Evolutionary conservation across 1,140 invertebrate species (phyloP).

Genomic region (Physella acuta): DNA sequence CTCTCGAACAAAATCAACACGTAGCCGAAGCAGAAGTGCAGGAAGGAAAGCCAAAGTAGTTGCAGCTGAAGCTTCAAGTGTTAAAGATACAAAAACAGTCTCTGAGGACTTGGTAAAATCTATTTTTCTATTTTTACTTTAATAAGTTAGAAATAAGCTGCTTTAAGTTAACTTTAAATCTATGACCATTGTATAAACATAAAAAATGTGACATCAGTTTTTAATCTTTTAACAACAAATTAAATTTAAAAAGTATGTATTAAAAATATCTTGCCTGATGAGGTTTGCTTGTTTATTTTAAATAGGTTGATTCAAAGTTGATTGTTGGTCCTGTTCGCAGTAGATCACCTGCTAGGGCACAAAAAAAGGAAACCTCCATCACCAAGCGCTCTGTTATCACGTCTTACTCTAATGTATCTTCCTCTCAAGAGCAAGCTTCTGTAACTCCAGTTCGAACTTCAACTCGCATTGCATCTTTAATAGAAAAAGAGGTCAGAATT

Average conservation of each 20-base stretch:
- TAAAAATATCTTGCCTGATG: too few relatives aligned
- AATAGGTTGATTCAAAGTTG: too few relatives aligned
- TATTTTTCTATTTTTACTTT: too few relatives aligned
- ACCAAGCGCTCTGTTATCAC: slow-evolving; percentile 5
- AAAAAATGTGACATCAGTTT: too few relatives aligned
- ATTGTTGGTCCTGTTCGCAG: too few relatives aligned
- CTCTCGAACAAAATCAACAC: slow-evolving; percentile 26
- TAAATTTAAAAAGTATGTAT: too few relatives aligned
- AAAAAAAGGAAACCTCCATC: slow-evolving; percentile 15
- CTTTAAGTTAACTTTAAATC: background rate
- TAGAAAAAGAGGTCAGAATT: slow-evolving; percentile 23
- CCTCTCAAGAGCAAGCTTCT: slow-evolving; percentile 27
- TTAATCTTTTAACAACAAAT: too few relatives aligned
- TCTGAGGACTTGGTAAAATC: too few relatives aligned
- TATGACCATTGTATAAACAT: too few relatives aligned
- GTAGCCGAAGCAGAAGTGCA: slow-evolving; percentile 42
- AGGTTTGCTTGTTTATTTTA: too few relatives aligned
- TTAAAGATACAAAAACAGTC: slow-evolving; percentile 15
- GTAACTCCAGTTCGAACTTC: slow-evolving; percentile 46
- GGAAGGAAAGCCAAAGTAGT: slow-evolving; percentile 25
- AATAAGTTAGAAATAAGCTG: background rate
- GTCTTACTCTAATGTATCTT: slow-evolving; percentile 7
- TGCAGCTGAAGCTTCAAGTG: slow-evolving; percentile 8
- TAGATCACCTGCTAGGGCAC: slow-evolving; percentile 29
- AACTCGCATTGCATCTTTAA: slow-evolving; percentile 34